Evolutionary conservation across 2,113 vertebrate species (phyloP).

Genomic region (Cettia cetti): DNA sequence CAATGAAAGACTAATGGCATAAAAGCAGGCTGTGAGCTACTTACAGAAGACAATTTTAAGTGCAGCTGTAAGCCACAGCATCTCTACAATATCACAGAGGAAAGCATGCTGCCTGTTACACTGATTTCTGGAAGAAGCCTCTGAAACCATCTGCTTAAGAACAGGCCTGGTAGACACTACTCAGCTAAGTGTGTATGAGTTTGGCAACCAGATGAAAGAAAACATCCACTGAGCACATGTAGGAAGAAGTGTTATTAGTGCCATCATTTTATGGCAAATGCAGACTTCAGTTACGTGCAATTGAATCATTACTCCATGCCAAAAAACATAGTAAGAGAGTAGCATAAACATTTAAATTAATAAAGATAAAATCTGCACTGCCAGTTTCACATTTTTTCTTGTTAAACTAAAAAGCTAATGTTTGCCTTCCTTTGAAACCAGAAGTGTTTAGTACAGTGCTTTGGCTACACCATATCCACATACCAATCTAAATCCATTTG

Average conservation of each 20-base stretch:
- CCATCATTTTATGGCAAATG: neutral
- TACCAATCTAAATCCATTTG: conserved; percentile 12
- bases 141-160: neutral
- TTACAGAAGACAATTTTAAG: neutral
- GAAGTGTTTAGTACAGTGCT: neutral
- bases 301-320: neutral
- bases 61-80: neutral
- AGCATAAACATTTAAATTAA: neutral
- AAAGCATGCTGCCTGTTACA: neutral
- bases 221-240: neutral
- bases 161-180: neutral
- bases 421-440: neutral
- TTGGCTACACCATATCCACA: neutral
- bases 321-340: neutral
- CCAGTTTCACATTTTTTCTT: neutral
- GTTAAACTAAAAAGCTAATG: neutral
- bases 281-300: neutral
- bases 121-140: neutral
- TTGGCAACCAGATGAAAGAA: neutral
- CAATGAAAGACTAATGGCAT: neutral
- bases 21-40: neutral
- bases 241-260: neutral
- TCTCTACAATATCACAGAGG: neutral
- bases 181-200: neutral
- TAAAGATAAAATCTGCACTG: neutral